phyloP scores from a whole-genome alignment of 2,113 vertebrate genomes.

The Narcine bancroftii region DNA sequence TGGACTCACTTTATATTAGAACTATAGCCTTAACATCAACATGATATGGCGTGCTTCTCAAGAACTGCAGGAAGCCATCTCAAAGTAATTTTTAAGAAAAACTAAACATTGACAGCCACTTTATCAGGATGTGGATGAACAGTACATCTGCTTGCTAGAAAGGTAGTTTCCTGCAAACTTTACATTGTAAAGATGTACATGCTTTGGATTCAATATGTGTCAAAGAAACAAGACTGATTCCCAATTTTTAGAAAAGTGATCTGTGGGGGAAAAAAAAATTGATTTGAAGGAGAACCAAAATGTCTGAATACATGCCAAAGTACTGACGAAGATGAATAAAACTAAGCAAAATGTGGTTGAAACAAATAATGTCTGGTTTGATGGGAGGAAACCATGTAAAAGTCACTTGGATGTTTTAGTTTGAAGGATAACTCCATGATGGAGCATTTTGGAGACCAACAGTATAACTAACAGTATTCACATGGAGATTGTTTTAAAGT shows the following conservation, averaged over 20 bases:
- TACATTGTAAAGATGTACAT: background rate
- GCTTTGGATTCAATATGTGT: background rate
- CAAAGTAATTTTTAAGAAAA: background rate
- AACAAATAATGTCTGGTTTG: background rate
- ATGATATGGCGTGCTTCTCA: background rate
- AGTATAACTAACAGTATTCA: background rate
- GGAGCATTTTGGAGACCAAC: background rate
- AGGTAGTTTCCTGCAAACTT: background rate
- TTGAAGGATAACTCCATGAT: background rate
- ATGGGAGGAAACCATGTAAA: background rate
- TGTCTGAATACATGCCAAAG: background rate
- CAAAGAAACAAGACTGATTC: background rate
- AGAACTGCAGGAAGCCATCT: background rate
- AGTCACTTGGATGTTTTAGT: background rate
- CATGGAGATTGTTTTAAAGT: background rate
- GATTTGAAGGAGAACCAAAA: background rate
- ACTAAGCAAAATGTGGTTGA: background rate
- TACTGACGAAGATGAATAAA: background rate
- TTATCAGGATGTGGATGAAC: background rate
- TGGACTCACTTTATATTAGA: background rate
- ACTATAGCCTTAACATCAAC: background rate
- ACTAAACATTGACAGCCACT: background rate
- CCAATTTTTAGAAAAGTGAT: background rate
- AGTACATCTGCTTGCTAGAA: background rate
- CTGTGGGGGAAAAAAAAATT: background rate